phyloP scores from a whole-genome alignment of 2,888 invertebrate genomes.

The Merodon equestris region DNA sequence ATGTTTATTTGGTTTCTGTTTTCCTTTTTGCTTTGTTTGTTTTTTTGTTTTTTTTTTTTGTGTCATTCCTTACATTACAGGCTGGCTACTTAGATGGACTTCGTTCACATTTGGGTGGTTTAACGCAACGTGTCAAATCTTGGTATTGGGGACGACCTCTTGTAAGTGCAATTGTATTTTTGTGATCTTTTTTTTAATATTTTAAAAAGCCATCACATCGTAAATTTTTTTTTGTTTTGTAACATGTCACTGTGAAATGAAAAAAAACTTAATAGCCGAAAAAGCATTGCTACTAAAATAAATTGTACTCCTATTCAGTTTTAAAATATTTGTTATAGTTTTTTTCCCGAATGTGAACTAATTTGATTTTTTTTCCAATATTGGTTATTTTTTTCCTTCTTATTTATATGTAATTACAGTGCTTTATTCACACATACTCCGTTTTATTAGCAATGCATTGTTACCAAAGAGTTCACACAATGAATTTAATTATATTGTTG shows the following conservation, averaged over 20 bases:
- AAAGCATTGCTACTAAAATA: conserved; percentile 66
- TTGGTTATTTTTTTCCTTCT: conserved; percentile 53
- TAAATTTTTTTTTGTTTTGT: conserved; percentile 71
- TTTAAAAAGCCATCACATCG: conserved; percentile 54
- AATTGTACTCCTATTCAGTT: conserved; percentile 46
- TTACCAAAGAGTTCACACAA: conserved; percentile 33
- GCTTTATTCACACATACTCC: conserved; percentile 8
- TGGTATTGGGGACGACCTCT: conserved; percentile 98
- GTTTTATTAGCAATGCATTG: conserved; percentile 68
- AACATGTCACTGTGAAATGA: conserved; percentile 66
- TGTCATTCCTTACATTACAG: conserved; percentile 82
- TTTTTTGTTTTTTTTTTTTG: conserved; percentile 71
- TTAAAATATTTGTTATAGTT: conserved; percentile 33
- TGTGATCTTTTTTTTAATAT: conserved; percentile 66
- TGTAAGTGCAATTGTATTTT: conserved; percentile 86
- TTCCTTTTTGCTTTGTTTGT: conserved; percentile 74
- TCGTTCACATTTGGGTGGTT: conserved; percentile 96
- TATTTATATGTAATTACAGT: conserved; percentile 33
- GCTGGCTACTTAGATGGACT: conserved; percentile 95
- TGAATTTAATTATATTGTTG: conserved; percentile 51
- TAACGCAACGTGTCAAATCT: conserved; percentile 97
- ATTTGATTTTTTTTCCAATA: conserved; percentile 46
- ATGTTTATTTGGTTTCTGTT: conserved; percentile 70
- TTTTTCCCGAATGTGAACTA: conserved; percentile 56
- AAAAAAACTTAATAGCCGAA: conserved; percentile 44